These are phyloP conservation scores for Campoletis sonorensis DNA, from an alignment of 1,140 invertebrate genomes.

Conservation along the genomic window DNA sequence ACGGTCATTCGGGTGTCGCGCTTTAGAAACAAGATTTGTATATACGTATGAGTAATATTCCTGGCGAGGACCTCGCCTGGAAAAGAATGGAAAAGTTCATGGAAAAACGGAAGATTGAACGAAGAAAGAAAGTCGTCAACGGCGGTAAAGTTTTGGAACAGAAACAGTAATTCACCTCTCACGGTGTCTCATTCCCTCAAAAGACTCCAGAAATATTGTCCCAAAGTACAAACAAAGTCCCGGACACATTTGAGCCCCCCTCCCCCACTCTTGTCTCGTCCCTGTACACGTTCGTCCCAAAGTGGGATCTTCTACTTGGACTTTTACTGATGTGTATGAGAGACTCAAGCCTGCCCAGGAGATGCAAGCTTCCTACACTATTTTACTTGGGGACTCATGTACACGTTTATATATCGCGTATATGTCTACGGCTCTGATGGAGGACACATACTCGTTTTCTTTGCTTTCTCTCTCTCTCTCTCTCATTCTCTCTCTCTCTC, in stretches of 20 bases:
- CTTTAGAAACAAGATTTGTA: too few relatives aligned
- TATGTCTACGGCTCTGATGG: background rate
- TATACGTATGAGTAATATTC: too few relatives aligned
- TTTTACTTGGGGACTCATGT: background rate
- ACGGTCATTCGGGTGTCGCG: too few relatives aligned
- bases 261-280: too few relatives aligned
- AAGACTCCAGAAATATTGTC: constrained; percentile 72
- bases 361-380: background rate
- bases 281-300: constrained; percentile 15
- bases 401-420: background rate
- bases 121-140: constrained; percentile 45
- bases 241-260: constrained; percentile 69
- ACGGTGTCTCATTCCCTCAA: constrained; percentile 63
- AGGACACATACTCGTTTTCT: constrained; percentile 17
- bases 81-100: constrained; percentile 31
- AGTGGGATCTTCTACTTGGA: constrained; percentile 66
- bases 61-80: background rate
- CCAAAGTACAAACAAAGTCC: constrained; percentile 70
- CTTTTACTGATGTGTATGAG: background rate
- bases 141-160: constrained; percentile 20
- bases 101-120: constrained; percentile 49
- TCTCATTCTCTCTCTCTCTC: background rate
- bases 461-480: background rate
- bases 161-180: constrained; percentile 59
- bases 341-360: background rate